These are phyloP conservation scores for Lycaon pictus DNA, from an alignment of 2,113 vertebrate genomes.

Conservation along the genomic window DNA sequence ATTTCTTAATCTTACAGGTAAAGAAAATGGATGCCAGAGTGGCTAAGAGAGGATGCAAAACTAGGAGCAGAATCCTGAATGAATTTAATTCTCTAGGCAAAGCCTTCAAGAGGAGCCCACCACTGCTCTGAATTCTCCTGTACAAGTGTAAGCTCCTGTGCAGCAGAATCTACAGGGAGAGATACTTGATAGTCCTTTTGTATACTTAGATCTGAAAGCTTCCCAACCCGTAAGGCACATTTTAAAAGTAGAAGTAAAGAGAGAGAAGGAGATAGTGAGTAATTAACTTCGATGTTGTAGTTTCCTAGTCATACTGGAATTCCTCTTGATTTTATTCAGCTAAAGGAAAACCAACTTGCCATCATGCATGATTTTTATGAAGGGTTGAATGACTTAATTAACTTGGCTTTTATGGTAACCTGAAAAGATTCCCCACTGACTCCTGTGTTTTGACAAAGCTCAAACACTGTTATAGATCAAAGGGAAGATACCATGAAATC, in stretches of 20 bases:
- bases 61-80: not conserved
- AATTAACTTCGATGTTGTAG: constrained; percentile 40
- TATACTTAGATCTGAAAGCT: not conserved
- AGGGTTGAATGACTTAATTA: constrained; percentile 61
- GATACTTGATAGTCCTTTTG: not conserved
- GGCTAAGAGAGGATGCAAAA: not conserved
- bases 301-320: not conserved
- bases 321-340: constrained; percentile 61
- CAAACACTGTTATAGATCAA: constrained; percentile 52
- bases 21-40: not conserved
- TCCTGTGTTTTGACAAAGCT: constrained; percentile 62
- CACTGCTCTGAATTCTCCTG: not conserved
- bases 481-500: constrained; percentile 36
- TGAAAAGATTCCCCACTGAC: constrained; percentile 42
- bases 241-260: constrained; percentile 57
- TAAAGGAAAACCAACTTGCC: constrained; percentile 13
- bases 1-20: not conserved
- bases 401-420: constrained; percentile 15
- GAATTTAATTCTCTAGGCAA: not conserved
- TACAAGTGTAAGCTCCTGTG: not conserved
- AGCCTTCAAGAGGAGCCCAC: not conserved
- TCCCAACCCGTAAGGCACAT: not conserved
- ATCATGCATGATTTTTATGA: constrained; percentile 57
- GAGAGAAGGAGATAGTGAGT: not conserved
- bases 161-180: not conserved